Evolutionary conservation across 2,797 vertebrate species (phyloP), one percentile per base, ranked within the genome.

Genomic region (Periophthalmus magnuspinnatus): DNA sequence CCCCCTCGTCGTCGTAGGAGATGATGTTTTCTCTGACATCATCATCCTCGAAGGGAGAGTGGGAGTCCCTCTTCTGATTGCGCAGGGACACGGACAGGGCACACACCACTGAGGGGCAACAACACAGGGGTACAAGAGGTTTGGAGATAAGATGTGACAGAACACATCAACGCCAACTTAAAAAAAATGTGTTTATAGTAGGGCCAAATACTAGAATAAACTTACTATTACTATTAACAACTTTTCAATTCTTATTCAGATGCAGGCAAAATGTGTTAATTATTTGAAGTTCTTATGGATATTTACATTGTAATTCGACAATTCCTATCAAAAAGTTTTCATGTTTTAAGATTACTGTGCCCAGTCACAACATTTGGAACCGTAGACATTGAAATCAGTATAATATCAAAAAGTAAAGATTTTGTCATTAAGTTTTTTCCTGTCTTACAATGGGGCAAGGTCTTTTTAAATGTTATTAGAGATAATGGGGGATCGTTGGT

Each of bases 1-100:
- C 96, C 2, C 96, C 96, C 81, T 97, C 96, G 5, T 97, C 96
- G 19, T 97, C 95, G 3, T 97, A 97, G 71, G 91, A 93, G 77
- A 94, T 94, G 89, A 94, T 94, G 91, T 94, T 94, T 81, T 94
- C 94, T 67, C 93, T 88, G 83, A 94, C 91, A 76, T 94, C 94
- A 66, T 94, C 93, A 45, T 93, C 91, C 82, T 94, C 94, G 56
- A 87, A 85, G 52, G 93, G 79, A 13, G 89, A 91, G 78, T 88
- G 89, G 78, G 91, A 86, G 87, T 93, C 93, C 68, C 90, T 88
- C 84, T 93, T 94, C 78, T 91, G 93, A 80, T 90, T 90, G 66
- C 91, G 90, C 88, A 93, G 63, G 24, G 93, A 94, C 78, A 94
- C 87, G 34, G 92, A 93, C 70, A 93, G 91, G 5, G 90, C 93